These are phyloP conservation scores for Caenorhabditis brenneri DNA, from an alignment of 1,140 invertebrate species.

Conservation along the genomic window DNA sequence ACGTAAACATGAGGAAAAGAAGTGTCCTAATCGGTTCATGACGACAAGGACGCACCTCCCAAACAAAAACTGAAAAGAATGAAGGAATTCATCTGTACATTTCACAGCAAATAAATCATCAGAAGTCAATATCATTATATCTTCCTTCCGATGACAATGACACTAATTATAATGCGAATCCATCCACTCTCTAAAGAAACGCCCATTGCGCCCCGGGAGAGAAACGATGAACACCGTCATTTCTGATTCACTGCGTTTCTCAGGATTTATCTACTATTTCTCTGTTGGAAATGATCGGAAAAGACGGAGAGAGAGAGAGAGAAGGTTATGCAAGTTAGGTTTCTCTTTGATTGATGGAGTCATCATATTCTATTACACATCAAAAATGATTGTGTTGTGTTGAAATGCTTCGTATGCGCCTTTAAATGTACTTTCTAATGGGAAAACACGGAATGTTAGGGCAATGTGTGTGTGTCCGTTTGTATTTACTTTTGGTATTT, in stretches of 20 bases:
- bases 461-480: not conserved
- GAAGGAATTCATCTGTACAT: not conserved
- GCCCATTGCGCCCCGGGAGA: not conserved
- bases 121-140: not conserved
- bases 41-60: too few relatives aligned
- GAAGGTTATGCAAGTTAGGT: not conserved
- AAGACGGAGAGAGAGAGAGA: not conserved
- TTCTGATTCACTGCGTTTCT: not conserved
- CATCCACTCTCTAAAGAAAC: not conserved
- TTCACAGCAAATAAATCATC: not conserved
- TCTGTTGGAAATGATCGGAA: not conserved
- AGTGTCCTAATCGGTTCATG: too few relatives aligned
- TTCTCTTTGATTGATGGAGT: conserved; percentile 20
- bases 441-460: too few relatives aligned
- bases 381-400: not conserved
- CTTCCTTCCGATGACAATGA: not conserved
- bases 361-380: not conserved
- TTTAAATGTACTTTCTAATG: too few relatives aligned
- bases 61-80: not conserved
- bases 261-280: not conserved
- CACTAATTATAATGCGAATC: conserved; percentile 35
- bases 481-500: conserved; percentile 24
- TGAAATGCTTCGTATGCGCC: too few relatives aligned
- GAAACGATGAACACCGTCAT: not conserved
- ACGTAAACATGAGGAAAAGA: too few relatives aligned